phyloP scores from a whole-genome alignment of 1,140 invertebrate species.

The Heliconius congener region DNA sequence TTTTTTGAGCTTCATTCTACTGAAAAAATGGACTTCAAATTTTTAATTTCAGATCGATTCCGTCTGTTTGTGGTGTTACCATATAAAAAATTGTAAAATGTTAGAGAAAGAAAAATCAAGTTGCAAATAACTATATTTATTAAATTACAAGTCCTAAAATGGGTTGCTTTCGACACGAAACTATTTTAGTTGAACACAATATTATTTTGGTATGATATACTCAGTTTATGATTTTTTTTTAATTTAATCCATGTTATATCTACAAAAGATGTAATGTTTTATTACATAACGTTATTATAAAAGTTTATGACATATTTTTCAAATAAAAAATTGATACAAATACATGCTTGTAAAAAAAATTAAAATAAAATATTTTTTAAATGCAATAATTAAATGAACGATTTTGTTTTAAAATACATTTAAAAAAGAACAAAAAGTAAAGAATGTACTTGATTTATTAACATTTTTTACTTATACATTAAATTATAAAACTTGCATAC shows the following conservation, averaged over 20 bases:
- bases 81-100: too few species aligned
- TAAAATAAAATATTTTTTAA: too few species aligned
- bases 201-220: slow-evolving; percentile 36
- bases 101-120: not conserved
- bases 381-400: not conserved
- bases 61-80: too few species aligned
- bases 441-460: slow-evolving; percentile 12
- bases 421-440: not conserved
- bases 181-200: slow-evolving; percentile 27
- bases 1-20: too few species aligned
- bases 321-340: too few species aligned
- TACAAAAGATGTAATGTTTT: not conserved
- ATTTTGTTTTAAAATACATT: not conserved
- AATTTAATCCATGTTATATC: not conserved
- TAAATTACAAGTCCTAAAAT: not conserved
- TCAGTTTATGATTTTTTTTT: slow-evolving; percentile 21
- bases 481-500: not conserved
- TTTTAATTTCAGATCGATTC: too few species aligned
- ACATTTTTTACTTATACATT: not conserved
- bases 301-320: too few species aligned
- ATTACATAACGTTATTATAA: not conserved
- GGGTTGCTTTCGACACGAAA: not conserved
- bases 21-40: too few species aligned
- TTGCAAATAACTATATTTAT: not conserved
- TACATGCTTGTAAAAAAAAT: too few species aligned